Evolutionary conservation across 2,113 vertebrate genomes (phyloP).

Genomic region (Merops nubicus): DNA sequence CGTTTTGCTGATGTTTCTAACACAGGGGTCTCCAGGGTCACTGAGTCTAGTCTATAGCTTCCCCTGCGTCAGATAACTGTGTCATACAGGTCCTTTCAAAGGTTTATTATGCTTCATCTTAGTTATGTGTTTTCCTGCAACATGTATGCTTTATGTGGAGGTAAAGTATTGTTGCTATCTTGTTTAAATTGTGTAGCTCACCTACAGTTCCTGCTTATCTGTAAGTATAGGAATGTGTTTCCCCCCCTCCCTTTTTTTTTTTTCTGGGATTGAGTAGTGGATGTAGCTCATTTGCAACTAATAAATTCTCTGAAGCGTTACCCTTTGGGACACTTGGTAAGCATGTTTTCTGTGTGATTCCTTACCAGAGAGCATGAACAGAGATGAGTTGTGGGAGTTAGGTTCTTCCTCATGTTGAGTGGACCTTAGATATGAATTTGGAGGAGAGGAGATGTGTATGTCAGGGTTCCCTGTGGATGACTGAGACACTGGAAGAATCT

Average conservation of each 20-base stretch:
- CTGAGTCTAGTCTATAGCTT: neutral
- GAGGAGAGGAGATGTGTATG: neutral
- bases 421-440: neutral
- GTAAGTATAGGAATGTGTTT: neutral
- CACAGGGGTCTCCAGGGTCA: neutral
- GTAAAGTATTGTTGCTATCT: neutral
- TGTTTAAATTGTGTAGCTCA: neutral
- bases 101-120: neutral
- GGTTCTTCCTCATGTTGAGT: neutral
- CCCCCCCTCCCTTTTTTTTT: fast-evolving
- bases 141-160: neutral
- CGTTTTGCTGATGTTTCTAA: neutral
- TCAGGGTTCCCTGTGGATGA: neutral
- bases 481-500: neutral
- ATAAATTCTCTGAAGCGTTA: neutral
- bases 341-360: neutral
- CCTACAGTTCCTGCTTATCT: neutral
- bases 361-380: neutral
- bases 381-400: neutral
- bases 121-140: neutral
- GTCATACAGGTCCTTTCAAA: neutral
- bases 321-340: neutral
- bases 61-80: neutral
- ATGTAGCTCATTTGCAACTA: neutral
- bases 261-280: neutral